phyloP scores from a whole-genome alignment of 2,113 vertebrate species.

The Corythaixoides concolor region DNA sequence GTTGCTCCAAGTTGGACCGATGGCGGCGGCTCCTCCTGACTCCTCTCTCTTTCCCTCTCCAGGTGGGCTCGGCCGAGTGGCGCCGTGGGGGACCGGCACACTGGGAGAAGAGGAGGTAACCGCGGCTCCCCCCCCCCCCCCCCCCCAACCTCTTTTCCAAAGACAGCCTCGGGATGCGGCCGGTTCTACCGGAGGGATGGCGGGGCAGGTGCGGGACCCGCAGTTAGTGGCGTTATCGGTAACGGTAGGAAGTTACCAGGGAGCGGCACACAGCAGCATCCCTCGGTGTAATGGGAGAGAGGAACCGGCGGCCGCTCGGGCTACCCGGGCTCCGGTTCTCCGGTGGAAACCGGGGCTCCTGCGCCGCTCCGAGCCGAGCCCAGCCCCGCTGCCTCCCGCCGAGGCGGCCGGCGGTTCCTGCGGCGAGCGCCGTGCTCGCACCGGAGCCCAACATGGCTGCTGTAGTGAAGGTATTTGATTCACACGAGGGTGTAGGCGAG shows the following conservation, averaged over 20 bases:
- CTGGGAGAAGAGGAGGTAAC: not conserved
- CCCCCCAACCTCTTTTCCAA: not conserved
- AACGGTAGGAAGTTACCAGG: not conserved
- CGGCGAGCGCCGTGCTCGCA: slow-evolving; percentile 2
- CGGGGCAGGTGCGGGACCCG: not conserved
- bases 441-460: slow-evolving; percentile 59
- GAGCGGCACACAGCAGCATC: not conserved
- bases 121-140: not conserved
- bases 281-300: not conserved
- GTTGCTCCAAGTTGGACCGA: slow-evolving; percentile 38
- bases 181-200: not conserved
- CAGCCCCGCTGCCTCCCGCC: not conserved
- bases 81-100: not conserved
- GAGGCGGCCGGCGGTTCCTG: not conserved
- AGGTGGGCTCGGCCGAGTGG: not conserved
- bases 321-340: not conserved
- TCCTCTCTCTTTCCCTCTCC: not conserved
- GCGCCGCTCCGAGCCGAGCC: not conserved
- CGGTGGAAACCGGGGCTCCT: not conserved
- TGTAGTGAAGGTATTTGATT: slow-evolving; percentile 29
- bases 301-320: not conserved
- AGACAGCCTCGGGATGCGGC: not conserved
- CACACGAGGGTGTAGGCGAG: not conserved
- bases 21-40: not conserved
- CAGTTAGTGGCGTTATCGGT: not conserved